Base-by-base conservation (phyloP, 2,113 vertebrate genomes). In the Myotis brandtii region DNA sequence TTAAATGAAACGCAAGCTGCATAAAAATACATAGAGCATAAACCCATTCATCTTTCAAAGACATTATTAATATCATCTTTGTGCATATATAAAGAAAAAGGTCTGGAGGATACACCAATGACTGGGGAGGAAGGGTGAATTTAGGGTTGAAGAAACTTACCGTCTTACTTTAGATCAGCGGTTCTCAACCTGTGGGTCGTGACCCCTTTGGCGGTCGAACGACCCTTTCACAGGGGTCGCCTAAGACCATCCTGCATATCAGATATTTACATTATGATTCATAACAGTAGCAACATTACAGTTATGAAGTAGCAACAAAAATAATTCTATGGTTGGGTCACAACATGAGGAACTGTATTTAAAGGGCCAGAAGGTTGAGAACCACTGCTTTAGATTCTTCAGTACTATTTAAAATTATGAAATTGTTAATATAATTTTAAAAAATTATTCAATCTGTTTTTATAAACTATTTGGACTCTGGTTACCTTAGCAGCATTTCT, bases 341-440 rank as follows among this genome's bases (percentile, higher is more conserved):
- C 43, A 43, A 43, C 43, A 43, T 8, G 43, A 43, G 43, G 43
- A 43, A 43, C 43, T 43, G 43, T 43, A 43, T 43, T 43, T 43
- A 43, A 43, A 43, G 43, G 43, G 7, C 43, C 7, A 43, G 43
- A 43, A 43, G 43, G 43, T 43, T 43, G 43, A 43, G 43, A 43
- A 43, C 43, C 43, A 43, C 43, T 37, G 37, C 37, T 37, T 43
- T 69, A 37, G 43, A 86, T 69, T 54, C 30, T 89, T 94, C 9
- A 37, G 10, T 54, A 86, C 62, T 86, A 86, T 32, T 92, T 86
- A 81, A 93, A 93, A 90, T 64, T 40, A 20, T 95, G 93, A 56
- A 82, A n/a, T 1, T 43, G 34, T 52, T 89, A 95, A 89, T 11
- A 40, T 32, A 73, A 56, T 32, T 64, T 73, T 84, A 67, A 75